Conservation (phyloP, 2,113 vertebrate genomes). For the Callorhinus ursinus region DNA sequence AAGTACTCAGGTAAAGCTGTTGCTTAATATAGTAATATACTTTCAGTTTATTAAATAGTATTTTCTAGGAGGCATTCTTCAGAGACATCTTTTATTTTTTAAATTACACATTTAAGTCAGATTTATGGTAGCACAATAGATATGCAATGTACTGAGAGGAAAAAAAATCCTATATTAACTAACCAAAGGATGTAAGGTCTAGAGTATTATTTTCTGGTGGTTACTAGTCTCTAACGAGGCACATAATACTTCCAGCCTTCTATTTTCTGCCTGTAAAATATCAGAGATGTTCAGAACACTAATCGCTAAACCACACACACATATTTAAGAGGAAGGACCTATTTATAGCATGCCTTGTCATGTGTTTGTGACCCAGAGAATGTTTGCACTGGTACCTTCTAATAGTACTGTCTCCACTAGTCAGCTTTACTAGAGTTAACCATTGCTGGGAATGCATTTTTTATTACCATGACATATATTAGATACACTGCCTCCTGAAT, state of each 20-base stretch:
- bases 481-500: background rate
- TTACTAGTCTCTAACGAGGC: background rate
- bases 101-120: background rate
- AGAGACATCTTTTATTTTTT: background rate
- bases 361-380: background rate
- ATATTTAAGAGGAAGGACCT: background rate
- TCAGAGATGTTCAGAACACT: background rate
- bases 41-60: background rate
- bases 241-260: background rate
- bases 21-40: background rate
- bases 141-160: no score
- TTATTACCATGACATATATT: background rate
- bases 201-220: background rate
- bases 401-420: background rate
- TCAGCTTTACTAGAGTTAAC: background rate
- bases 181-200: background rate
- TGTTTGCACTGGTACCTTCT: background rate
- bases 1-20: conserved; percentile 95
- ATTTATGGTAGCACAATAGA: background rate
- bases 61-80: background rate
- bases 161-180: background rate
- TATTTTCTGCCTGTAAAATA: background rate
- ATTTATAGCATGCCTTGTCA: background rate
- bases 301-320: background rate
- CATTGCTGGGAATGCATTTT: background rate